A percentile compares a stretch with the other conserved stretches of the same genome.
Conservation (phyloP, 2,113 vertebrate genomes). For the Plecotus auritus region DNA sequence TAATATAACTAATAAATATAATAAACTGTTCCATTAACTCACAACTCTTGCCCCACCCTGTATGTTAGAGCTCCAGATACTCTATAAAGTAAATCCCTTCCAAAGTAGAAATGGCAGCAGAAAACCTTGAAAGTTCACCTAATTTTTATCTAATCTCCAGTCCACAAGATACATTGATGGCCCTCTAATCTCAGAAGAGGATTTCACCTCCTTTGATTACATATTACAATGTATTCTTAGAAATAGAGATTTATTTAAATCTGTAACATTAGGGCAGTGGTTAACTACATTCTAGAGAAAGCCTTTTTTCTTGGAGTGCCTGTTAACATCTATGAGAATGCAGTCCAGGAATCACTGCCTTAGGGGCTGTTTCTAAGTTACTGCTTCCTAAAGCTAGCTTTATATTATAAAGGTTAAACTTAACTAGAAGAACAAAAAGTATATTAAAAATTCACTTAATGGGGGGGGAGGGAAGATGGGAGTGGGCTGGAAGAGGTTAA, state of each 20-base stretch:
- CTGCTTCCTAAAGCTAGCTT: conserved; percentile 14
- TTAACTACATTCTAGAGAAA: neutral
- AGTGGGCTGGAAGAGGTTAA: too few relatives aligned
- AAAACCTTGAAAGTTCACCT: neutral
- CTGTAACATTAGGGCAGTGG: neutral
- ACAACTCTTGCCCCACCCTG: neutral
- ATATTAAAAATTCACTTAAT: conserved; percentile 14
- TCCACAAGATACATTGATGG: neutral
- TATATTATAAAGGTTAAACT: conserved; percentile 16
- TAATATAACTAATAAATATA: neutral
- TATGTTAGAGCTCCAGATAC: neutral
- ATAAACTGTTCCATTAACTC: neutral
- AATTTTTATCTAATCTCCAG: neutral
- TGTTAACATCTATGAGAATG: neutral
- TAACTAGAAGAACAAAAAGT: neutral
- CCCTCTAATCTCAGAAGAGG: neutral
- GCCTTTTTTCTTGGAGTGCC: neutral
- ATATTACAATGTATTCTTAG: neutral
- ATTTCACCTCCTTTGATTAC: conserved; percentile 23
- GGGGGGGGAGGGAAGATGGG: too few relatives aligned
- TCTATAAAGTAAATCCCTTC: neutral
- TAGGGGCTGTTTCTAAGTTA: conserved; percentile 17
- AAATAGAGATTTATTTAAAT: conserved; percentile 36
- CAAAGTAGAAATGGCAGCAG: neutral
- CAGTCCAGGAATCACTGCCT: neutral